Evolutionary conservation across 2,797 vertebrate genomes (phyloP).

Genomic region (Anableps anableps): DNA sequence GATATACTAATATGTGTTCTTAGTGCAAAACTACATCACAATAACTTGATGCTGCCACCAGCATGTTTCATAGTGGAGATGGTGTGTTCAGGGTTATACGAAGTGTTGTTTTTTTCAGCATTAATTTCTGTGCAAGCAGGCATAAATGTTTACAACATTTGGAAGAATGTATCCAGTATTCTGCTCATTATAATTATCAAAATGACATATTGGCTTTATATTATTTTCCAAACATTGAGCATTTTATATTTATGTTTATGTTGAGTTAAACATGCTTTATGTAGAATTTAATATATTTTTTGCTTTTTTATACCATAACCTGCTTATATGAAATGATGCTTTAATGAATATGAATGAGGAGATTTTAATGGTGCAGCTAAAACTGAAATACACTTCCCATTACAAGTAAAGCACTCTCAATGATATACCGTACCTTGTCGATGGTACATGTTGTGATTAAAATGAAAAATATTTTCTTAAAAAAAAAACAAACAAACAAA

Average conservation of each 20-base stretch:
- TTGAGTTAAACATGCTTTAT: neutral
- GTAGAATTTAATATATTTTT: neutral
- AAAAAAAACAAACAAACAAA: neutral
- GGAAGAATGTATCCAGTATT: neutral
- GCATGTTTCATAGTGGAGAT: neutral
- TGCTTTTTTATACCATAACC: neutral
- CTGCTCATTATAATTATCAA: neutral
- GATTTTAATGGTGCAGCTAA: neutral
- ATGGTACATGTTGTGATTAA: no score
- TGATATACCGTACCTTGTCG: neutral
- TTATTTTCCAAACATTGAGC: constrained; percentile 9
- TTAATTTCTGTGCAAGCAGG: neutral
- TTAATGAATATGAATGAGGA: neutral
- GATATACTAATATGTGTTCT: neutral
- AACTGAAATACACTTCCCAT: neutral
- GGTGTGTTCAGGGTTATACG: neutral
- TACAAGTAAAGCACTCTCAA: neutral
- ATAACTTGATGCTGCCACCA: neutral
- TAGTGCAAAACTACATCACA: neutral
- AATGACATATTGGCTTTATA: neutral
- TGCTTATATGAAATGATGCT: neutral
- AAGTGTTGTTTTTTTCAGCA: neutral
- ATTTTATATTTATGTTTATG: neutral
- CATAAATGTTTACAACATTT: neutral
- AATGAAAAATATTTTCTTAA: neutral